These are phyloP conservation scores for Cataglyphis hispanica DNA, from an alignment of 1,140 invertebrate species.

Conservation along the genomic window DNA sequence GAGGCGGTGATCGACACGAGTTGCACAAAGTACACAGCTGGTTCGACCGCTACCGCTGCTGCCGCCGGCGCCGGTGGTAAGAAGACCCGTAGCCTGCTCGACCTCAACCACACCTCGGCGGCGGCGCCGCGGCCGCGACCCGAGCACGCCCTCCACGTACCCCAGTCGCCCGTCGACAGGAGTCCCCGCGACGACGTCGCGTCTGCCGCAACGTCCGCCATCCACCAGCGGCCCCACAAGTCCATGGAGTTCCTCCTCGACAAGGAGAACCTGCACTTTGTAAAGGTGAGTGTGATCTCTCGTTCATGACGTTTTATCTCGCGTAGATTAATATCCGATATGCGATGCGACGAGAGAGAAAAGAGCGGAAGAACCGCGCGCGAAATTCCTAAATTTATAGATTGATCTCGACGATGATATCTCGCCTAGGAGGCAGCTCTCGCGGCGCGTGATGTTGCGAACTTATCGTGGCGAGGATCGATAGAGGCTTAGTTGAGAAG, in stretches of 20 bases:
- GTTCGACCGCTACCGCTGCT: slow-evolving; percentile 67
- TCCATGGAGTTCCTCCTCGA: slow-evolving; percentile 97
- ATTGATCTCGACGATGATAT: background rate
- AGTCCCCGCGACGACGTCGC: slow-evolving; percentile 72
- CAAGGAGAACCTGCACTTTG: slow-evolving; percentile 93
- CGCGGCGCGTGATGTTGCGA: background rate
- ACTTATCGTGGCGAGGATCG: slow-evolving; percentile 14
- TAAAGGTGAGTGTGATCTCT: slow-evolving; percentile 88
- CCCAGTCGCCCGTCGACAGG: slow-evolving; percentile 82
- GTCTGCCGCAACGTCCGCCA: slow-evolving; percentile 77
- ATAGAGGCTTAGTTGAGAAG: slow-evolving; percentile 10
- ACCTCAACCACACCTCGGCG: slow-evolving; percentile 89
- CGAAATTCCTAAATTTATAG: background rate
- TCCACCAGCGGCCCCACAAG: slow-evolving; percentile 91
- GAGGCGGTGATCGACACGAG: slow-evolving; percentile 84
- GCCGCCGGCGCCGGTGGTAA: slow-evolving; percentile 86
- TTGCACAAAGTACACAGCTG: background rate
- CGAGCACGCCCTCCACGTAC: slow-evolving; percentile 83
- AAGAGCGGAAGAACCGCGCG: background rate
- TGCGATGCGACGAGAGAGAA: background rate
- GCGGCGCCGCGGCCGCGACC: slow-evolving; percentile 72
- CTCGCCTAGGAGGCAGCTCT: background rate
- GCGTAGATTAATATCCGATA: background rate
- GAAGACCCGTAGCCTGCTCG: slow-evolving; percentile 93
- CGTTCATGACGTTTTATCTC: background rate